Evolutionary conservation across 2,888 invertebrate genomes (phyloP).

Genomic region (Desoria tigrina): DNA sequence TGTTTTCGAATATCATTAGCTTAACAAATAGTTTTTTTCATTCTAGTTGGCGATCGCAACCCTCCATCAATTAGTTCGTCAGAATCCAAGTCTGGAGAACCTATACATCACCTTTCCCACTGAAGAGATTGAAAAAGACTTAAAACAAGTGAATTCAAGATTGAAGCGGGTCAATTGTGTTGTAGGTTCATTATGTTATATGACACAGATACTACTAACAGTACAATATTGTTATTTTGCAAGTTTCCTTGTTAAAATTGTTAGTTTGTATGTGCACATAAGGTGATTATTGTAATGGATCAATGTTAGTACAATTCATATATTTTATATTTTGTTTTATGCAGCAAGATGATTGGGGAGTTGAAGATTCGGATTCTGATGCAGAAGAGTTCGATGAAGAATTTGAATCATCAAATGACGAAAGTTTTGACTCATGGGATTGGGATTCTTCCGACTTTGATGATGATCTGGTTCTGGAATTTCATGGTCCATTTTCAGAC

Average conservation of each 20-base stretch:
- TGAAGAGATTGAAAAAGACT: background rate
- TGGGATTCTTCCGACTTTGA: background rate
- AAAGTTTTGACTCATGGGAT: slow-evolving; percentile 3
- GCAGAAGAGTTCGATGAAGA: slow-evolving; percentile 25
- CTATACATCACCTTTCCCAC: background rate
- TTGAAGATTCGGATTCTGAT: slow-evolving; percentile 24
- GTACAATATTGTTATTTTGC: no score
- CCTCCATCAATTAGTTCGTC: background rate
- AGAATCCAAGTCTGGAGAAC: background rate
- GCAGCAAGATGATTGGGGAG: slow-evolving; percentile 24
- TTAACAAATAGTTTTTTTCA: background rate
- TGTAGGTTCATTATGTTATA: background rate
- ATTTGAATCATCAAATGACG: slow-evolving; percentile 23
- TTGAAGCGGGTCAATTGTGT: background rate
- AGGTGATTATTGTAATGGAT: no score
- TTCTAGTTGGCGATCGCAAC: background rate
- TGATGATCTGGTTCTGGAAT: background rate
- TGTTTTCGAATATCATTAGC: background rate
- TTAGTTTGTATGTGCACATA: no score
- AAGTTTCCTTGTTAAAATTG: no score
- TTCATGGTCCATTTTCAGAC: slow-evolving; percentile 4
- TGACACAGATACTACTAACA: no score
- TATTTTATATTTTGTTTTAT: no score
- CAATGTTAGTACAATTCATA: no score
- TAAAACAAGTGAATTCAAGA: slow-evolving; percentile 3